Percentiles rank a stretch among this genome's conserved stretches.
These are phyloP conservation scores for human (Homo sapiens) DNA, from an alignment of 2,113 vertebrate genomes.

Conservation along the genomic window GRCh38 chr1:35702501-35703000, in stretches of 20 bases:
- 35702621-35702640: slow-evolving; percentile 86
- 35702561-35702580: slow-evolving; percentile 72
- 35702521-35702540: slow-evolving; percentile 73
- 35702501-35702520: slow-evolving; percentile 41
- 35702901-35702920: not conserved
- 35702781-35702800: not conserved
- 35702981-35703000: not conserved
- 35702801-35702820: slow-evolving; percentile 31
- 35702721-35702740: slow-evolving; percentile 80
- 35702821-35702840: not conserved
- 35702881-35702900: not conserved
- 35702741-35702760: slow-evolving; percentile 50
- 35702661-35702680: slow-evolving; percentile 89
- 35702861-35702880: not conserved
- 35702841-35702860: not conserved
- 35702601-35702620: slow-evolving; percentile 84
- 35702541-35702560: slow-evolving; percentile 83
- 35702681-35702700: slow-evolving; percentile 88
- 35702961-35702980: not conserved
- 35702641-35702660: slow-evolving; percentile 90
- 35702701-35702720: slow-evolving; percentile 85
- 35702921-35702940: not conserved
- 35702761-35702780: not conserved
- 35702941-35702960: not conserved
- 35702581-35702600: slow-evolving; percentile 91